Percentiles rank a stretch among this genome's conserved stretches.
These are phyloP conservation scores for Leuciscus waleckii DNA, from an alignment of 2,797 vertebrate species.

Conservation along the genomic window DNA sequence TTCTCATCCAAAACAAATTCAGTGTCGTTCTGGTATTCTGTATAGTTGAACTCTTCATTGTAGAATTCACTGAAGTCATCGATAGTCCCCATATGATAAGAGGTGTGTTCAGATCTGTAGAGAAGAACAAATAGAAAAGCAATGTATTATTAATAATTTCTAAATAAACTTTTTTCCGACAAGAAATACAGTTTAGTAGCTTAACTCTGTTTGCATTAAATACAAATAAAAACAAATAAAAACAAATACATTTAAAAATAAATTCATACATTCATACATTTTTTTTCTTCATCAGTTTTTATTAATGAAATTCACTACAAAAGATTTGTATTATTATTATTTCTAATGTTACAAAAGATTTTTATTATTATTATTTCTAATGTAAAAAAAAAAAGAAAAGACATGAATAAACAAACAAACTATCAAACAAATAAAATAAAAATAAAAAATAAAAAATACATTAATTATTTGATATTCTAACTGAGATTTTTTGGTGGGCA, in stretches of 20 bases:
- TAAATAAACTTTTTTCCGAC: not conserved
- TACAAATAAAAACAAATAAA: not conserved
- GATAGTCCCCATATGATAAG: not conserved
- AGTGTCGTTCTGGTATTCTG: not conserved
- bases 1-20: not conserved
- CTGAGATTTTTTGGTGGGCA: not conserved
- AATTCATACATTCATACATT: not conserved
- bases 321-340: not conserved
- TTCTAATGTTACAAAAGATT: not conserved
- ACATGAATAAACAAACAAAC: too few species aligned
- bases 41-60: constrained; percentile 52
- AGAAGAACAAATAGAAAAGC: not conserved
- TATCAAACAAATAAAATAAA: not conserved
- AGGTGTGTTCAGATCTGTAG: constrained; percentile 50
- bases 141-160: not conserved
- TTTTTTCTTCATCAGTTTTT: not conserved
- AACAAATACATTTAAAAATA: too few species aligned
- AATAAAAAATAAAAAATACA: not conserved
- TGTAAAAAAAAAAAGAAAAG: not conserved
- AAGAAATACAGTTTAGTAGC: not conserved
- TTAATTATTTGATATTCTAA: not conserved
- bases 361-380: not conserved
- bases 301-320: not conserved
- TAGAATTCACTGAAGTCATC: not conserved
- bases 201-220: not conserved